Evolutionary conservation across 2,888 invertebrate genomes (phyloP).

Genomic region (Rhabditoides inermis): DNA sequence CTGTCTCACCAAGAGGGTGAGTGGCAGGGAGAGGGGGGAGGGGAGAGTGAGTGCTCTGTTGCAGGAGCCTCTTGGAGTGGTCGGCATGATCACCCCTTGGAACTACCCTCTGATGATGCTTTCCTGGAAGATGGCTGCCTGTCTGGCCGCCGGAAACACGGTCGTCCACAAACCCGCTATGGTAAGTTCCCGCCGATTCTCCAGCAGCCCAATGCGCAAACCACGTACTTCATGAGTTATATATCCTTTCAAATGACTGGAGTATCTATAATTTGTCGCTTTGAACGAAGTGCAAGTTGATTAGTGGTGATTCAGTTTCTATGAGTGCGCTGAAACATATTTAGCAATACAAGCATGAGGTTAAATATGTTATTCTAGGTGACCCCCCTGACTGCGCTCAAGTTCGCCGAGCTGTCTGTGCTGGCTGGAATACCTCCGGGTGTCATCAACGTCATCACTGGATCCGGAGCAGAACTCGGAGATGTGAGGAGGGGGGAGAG

Average conservation of each 20-base stretch:
- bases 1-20: slow-evolving; percentile 69
- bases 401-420: slow-evolving; percentile 81
- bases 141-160: slow-evolving; percentile 88
- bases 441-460: slow-evolving; percentile 80
- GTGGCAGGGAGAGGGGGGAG: not conserved
- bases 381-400: slow-evolving; percentile 83
- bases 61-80: slow-evolving; percentile 79
- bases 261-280: no score
- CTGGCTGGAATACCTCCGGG: slow-evolving; percentile 88
- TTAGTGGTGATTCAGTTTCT: no score
- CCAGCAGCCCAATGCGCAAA: no score
- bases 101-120: slow-evolving; percentile 98
- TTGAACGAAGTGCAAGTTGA: no score
- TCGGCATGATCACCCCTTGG: slow-evolving; percentile 88
- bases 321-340: not conserved
- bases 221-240: no score
- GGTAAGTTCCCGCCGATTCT: no score
- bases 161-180: slow-evolving; percentile 87
- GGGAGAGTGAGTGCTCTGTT: not conserved
- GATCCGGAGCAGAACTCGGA: no score
- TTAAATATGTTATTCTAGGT: slow-evolving; percentile 55
- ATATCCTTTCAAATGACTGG: no score
- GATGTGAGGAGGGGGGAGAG: no score
- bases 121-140: slow-evolving; percentile 96
- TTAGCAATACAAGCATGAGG: not conserved